Evolutionary conservation across 2,113 vertebrate species (phyloP), one percentile per base, ranked within the genome.

Genomic region (Cebus imitator): DNA sequence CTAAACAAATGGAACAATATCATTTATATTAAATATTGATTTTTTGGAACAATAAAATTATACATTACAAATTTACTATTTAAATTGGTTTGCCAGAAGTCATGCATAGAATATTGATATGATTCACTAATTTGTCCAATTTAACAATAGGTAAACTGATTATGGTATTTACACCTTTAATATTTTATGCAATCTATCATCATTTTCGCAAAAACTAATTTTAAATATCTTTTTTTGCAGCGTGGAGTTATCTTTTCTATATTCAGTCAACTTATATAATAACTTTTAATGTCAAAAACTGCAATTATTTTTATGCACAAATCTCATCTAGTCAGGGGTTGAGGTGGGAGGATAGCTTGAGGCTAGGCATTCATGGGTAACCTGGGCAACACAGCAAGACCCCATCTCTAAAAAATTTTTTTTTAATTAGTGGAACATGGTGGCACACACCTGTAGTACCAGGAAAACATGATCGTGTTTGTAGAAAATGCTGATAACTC

Each of bases 11-110:
- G 3, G 12, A 95, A 21, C 14, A 68, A 79, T 93, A 72, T 21
- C 40, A 89, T 86, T 91, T 89, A 89, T 94, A 91, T 95, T 87
- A 93, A 95, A 82, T 93, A 95, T 45, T 95, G 55, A 84, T 91
- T 93, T 91, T 35, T 70, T 72, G 21, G 32, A 64, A 89, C 96
- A 90, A 80, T 70, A 90, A 90, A 94, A 43, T 57, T 84, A 30
- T 76, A 18, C 18, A 82, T 75, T 92, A 40, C 35, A 82, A 92
- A 16, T 78, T 86, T 66, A 79, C 50, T 50, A 86, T 95, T 83
- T 80, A 80, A 90, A 95, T 89, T 95, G 83, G 18, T 81, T 85
- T 85, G 13, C 68, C 52, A 84, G 84, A 91, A 96, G 18, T 48
- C 35, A 35, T 57, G 37, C 82, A n/a, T 76, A 25, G 32, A 96